Base-by-base conservation (phyloP, 2,888 invertebrate genomes). In the Cantharis flavilabris region DNA sequence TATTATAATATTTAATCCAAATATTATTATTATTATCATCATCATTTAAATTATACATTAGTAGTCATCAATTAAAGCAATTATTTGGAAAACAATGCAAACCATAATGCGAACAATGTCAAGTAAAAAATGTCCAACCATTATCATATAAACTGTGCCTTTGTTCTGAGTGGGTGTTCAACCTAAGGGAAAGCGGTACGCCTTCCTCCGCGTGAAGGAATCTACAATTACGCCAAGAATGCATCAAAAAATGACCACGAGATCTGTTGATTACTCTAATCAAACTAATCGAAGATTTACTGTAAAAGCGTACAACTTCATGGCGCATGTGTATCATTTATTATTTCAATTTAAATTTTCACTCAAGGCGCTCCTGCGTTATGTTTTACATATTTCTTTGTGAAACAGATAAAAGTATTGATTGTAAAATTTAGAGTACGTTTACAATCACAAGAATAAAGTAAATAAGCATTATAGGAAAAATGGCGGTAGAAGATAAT, bases 201-300 rank as follows among this genome's bases (percentile, higher is more conserved):
- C 71, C 81, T 82, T 82, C 80, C 80, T 72, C 79, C 83, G 83
- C 83, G 84, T 84, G 84, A 84, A 84, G 84, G 84, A 82, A 84
- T 84, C 82, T 80, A 81, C 83, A 82, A 82, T 82, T 82, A 82
- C 80, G 80, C 76, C 73, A 78, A 73, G 79, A 79, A 79, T 80
- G 81, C 79, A 79, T 80, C 79, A 80, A 79, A 76, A 81, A 78
- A 76, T 75, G 76, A 67, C 18, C 16, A 14, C 77, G 83, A 83
- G 77, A 72, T 76, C 77, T 78, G 80, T 79, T 82, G 84, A 85
- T 85, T 84, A 85, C 84, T 82, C 84, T 85, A 85, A 85, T 85
- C 84, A 84, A 83, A 81, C 84, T 85, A 85, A 85, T 85, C 85
- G 84, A 83, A 84, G 82, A 84, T 84, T 84, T 84, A 83, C 82